Percentiles rank a stretch among this genome's conserved stretches.
These are phyloP conservation scores for Nannoperca australis DNA, from an alignment of 2,797 vertebrate species.

Conservation along the genomic window DNA sequence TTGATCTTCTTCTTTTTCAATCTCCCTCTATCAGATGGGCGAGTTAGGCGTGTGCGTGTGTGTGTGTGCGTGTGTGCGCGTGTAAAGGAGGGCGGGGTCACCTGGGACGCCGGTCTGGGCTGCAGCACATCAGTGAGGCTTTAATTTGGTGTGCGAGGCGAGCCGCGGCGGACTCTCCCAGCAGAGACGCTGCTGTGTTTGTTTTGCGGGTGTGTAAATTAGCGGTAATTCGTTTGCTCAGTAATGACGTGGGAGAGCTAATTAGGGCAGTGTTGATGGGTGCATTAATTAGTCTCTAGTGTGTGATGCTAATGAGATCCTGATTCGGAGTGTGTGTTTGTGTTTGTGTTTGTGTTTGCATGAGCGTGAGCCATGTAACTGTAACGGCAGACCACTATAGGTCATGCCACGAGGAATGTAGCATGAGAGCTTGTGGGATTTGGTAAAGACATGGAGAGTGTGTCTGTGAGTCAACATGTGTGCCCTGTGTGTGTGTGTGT, in stretches of 20 bases:
- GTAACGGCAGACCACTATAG: conserved; percentile 62
- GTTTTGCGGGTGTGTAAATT: conserved; percentile 87
- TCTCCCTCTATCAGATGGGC: conserved; percentile 4
- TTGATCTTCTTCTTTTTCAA: background rate
- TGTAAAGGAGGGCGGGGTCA: conserved; percentile 29
- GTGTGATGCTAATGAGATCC: conserved; percentile 87
- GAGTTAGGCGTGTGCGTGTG: background rate
- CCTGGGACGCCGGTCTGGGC: conserved; percentile 49
- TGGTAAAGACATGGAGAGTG: conserved; percentile 8
- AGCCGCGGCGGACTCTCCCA: conserved; percentile 74
- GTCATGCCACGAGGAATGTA: conserved; percentile 62
- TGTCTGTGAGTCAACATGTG: background rate
- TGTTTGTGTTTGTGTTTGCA: conserved; percentile 73
- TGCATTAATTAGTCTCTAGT: conserved; percentile 88
- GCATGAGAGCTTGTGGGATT: conserved; percentile 37
- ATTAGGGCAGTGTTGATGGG: conserved; percentile 87
- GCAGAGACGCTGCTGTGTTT: conserved; percentile 83
- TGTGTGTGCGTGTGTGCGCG: background rate
- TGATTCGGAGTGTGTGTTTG: conserved; percentile 77
- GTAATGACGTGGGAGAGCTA: conserved; percentile 88
- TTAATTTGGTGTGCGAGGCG: conserved; percentile 66
- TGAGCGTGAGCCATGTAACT: conserved; percentile 66
- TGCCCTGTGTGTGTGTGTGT: background rate
- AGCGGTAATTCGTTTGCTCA: conserved; percentile 87
- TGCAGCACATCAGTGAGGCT: conserved; percentile 53